These are phyloP conservation scores for Mizuhopecten yessoensis DNA, from an alignment of 1,140 invertebrate species.

Conservation along the genomic window DNA sequence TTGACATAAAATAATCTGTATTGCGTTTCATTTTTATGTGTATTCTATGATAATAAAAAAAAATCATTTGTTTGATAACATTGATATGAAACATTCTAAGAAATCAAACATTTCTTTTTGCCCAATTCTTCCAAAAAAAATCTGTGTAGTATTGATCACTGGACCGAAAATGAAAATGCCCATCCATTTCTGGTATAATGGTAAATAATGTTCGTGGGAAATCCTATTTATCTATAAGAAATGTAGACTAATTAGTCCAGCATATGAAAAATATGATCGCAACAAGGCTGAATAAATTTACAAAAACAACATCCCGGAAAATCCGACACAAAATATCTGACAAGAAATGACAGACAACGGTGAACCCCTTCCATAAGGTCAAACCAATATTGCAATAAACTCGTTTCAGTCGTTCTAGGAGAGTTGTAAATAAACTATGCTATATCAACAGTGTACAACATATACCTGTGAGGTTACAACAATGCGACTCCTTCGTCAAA, in stretches of 20 bases:
- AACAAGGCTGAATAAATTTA: background rate
- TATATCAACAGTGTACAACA: background rate
- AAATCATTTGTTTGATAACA: too few relatives aligned
- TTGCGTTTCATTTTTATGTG: too few relatives aligned
- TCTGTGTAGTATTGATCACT: background rate
- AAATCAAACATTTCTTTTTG: too few relatives aligned
- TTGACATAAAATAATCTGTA: too few relatives aligned
- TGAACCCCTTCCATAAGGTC: conserved; percentile 31
- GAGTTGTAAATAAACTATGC: background rate
- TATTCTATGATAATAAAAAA: too few relatives aligned
- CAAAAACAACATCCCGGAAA: background rate
- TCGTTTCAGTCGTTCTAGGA: background rate
- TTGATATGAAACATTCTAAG: too few relatives aligned
- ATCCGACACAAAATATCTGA: background rate
- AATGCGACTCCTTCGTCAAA: background rate
- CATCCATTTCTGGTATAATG: background rate
- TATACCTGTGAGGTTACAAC: conserved; percentile 14
- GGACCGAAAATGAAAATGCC: background rate
- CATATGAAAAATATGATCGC: too few relatives aligned
- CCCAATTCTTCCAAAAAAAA: too few relatives aligned
- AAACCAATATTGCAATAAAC: conserved; percentile 11
- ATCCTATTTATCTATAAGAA: too few relatives aligned
- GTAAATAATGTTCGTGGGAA: too few relatives aligned
- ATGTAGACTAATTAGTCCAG: too few relatives aligned
- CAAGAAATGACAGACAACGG: conserved; percentile 13